Evolutionary conservation across 2,888 invertebrate genomes (phyloP).

Genomic region (Dasysyrphus albostriatus): DNA sequence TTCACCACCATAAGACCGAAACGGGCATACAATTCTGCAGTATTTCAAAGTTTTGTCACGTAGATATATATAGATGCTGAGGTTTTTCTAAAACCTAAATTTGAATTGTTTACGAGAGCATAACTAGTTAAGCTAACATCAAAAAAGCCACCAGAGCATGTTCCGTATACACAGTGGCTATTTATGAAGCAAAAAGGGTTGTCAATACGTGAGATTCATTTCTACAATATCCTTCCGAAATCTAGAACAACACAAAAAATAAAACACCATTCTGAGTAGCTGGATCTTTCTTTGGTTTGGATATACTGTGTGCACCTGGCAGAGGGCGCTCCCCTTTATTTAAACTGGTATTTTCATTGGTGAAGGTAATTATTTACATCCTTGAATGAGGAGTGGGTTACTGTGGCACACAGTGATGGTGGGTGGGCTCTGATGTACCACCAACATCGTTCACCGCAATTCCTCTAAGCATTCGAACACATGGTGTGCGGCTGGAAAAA

Average conservation of each 20-base stretch:
- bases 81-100: constrained; percentile 68
- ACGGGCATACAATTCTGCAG: background rate
- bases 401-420: background rate
- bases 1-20: constrained; percentile 11
- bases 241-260: background rate
- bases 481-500: constrained; percentile 31
- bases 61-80: constrained; percentile 35
- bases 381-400: constrained; percentile 12
- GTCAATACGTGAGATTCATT: constrained; percentile 62
- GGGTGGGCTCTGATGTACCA: too few relatives aligned
- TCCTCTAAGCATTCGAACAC: constrained; percentile 27
- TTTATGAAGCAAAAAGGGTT: constrained; percentile 64
- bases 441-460: background rate
- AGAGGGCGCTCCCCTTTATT: constrained; percentile 21
- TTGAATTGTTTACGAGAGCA: constrained; percentile 73
- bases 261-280: background rate
- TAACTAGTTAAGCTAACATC: constrained; percentile 70
- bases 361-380: constrained; percentile 65
- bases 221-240: background rate
- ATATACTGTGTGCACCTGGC: constrained; percentile 27
- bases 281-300: background rate
- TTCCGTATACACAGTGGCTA: constrained; percentile 65
- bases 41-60: constrained; percentile 69
- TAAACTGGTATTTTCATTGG: constrained; percentile 41
- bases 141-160: constrained; percentile 66